Evolutionary conservation across 2,888 invertebrate genomes (phyloP).

Genomic region (Ochropleura plecta): DNA sequence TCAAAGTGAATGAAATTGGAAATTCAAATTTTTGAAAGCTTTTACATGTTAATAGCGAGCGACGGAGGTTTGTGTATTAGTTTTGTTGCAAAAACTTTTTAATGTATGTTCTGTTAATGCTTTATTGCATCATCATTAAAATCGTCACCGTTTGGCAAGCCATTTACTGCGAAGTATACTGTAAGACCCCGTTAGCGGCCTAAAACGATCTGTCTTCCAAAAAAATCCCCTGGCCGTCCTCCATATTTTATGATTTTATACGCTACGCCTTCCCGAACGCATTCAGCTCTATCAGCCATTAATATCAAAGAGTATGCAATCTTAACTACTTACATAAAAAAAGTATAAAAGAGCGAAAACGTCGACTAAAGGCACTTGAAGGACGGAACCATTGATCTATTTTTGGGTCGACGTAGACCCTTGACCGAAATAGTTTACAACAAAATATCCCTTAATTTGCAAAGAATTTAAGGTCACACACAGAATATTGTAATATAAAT

Average conservation of each 20-base stretch:
- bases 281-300: background rate
- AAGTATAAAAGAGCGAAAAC: background rate
- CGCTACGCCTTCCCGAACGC: background rate
- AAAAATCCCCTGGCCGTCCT: background rate
- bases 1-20: slow-evolving; percentile 46
- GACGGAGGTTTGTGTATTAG: slow-evolving; percentile 41
- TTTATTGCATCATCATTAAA: background rate
- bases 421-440: slow-evolving; percentile 21
- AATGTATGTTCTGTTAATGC: slow-evolving; percentile 4
- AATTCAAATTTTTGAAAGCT: slow-evolving; percentile 58
- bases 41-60: slow-evolving; percentile 52
- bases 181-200: no score
- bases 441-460: slow-evolving; percentile 18
- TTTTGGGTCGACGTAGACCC: slow-evolving; percentile 3
- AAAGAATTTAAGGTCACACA: slow-evolving; percentile 3
- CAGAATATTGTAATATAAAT: slow-evolving; percentile 13
- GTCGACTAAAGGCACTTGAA: background rate
- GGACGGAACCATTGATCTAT: slow-evolving; percentile 24
- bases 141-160: no score
- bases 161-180: no score
- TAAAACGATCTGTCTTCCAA: no score
- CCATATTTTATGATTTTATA: no score
- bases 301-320: slow-evolving; percentile 3
- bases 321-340: background rate
- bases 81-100: slow-evolving; percentile 29